Conservation (phyloP, 1,140 invertebrate genomes). For the Laupala kohalensis region DNA sequence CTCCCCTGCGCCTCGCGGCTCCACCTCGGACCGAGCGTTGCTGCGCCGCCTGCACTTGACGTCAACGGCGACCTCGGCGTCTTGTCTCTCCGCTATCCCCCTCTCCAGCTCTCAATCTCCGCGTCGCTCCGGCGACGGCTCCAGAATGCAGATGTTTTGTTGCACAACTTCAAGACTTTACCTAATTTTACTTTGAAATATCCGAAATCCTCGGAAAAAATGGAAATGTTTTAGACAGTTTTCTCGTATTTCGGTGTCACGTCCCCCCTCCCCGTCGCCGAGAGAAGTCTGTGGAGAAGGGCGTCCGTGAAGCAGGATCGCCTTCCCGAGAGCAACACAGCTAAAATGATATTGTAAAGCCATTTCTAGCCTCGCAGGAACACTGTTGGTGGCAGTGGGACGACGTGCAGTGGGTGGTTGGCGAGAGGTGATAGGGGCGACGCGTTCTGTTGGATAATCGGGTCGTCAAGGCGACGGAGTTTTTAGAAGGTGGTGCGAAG, state of each 20-base stretch:
- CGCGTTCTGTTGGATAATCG: neutral
- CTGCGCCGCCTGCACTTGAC: too few species aligned
- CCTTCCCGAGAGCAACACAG: too few species aligned
- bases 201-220: neutral
- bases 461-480: neutral
- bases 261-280: too few species aligned
- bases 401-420: neutral
- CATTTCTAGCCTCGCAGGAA: neutral
- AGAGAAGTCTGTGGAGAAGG: neutral
- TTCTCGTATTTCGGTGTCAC: neutral
- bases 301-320: neutral
- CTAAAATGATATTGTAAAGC: neutral
- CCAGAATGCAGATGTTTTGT: neutral
- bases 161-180: neutral
- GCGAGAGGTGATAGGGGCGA: too few species aligned
- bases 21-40: too few species aligned
- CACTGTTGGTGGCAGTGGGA: neutral
- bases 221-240: neutral
- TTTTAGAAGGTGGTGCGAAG: neutral
- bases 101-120: too few species aligned
- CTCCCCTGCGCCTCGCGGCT: neutral
- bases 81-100: too few species aligned
- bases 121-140: too few species aligned
- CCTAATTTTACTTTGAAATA: neutral
- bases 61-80: too few species aligned